Evolutionary conservation across 2,797 vertebrate species (phyloP), one percentile per base, ranked within the genome.

Genomic region (Tinamus major): DNA sequence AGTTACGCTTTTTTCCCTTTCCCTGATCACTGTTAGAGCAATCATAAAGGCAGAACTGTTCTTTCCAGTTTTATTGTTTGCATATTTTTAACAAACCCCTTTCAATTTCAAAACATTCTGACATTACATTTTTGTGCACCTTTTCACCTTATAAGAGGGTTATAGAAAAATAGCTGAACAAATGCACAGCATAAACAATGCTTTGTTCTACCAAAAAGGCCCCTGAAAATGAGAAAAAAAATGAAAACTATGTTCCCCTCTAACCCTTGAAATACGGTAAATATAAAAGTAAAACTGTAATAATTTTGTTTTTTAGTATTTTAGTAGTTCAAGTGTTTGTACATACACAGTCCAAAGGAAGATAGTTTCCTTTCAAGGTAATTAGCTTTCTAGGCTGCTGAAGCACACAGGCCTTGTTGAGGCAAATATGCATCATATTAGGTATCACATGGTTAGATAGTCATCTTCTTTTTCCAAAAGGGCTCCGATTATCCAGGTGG

Each of bases 1-100:
- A 95, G 84, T 79, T 92, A 12, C 87, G 81, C 31, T 83, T 76
- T 94, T 95, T 92, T 93, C 87, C 88, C 79, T 85, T 90, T 92
- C 78, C 48, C 81, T 87, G 84, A 93, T 87, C 79, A 82, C 29
- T 69, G 83, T 68, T 89, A 76, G 46, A 95, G 69, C 13, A 96
- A 91, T 92, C 89, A 92, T 55, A 86, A 94, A 87, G 59, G 46
- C 59, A 75, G 65, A 93, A 83, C 33, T 62, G 74, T 80, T 94
- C 79, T 85, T 76, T 23, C 62, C 24, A 72, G 86, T 23, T 89
- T 94, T 92, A 90, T 75, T 91, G 81, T 83, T 90, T 80, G 86
- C 84, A 89, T 71, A 94, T 69, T 95, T 90, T 33, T 82, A 87
- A 94, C 55, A 85, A 82, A 93, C 82, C 7, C 82, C 95, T 68